Percentiles rank a stretch among this genome's conserved stretches.
Conservation (phyloP, 2,888 invertebrate genomes). For the Monopis laevigella region DNA sequence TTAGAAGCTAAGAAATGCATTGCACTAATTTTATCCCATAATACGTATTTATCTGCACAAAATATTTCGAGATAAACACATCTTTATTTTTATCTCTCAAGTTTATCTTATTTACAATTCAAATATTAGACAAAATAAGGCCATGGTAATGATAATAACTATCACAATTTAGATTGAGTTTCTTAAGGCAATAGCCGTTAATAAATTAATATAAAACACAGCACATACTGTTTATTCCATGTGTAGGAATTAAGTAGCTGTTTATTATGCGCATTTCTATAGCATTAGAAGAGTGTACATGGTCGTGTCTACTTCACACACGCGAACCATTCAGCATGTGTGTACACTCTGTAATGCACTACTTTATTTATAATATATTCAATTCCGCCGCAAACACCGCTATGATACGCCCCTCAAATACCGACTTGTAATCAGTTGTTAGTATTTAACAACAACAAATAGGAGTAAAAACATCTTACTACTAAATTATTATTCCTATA, state of each 20-base stretch:
- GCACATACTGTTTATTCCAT: constrained; percentile 42
- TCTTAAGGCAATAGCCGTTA: constrained; percentile 58
- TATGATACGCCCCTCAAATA: constrained; percentile 26
- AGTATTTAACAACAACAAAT: constrained; percentile 5
- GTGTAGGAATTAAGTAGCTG: constrained; percentile 42
- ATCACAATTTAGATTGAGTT: constrained; percentile 54
- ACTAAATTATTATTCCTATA: constrained; percentile 2
- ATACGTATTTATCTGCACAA: constrained; percentile 3
- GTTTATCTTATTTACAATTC: constrained; percentile 60
- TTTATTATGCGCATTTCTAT: constrained; percentile 51
- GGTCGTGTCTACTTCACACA: constrained; percentile 56
- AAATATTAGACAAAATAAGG: constrained; percentile 45
- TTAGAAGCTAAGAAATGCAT: constrained; percentile 8
- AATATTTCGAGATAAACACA: constrained; percentile 33
- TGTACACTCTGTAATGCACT: constrained; percentile 30
- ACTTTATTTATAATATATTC: constrained; percentile 53
- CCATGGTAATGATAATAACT: constrained; percentile 54
- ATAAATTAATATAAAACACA: constrained; percentile 38
- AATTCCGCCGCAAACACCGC: constrained; percentile 44
- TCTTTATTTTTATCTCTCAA: constrained; percentile 24
- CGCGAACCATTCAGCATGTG: constrained; percentile 54
- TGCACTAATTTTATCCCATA: constrained; percentile 5
- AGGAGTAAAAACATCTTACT: constrained; percentile 1
- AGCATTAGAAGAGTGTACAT: constrained; percentile 50
- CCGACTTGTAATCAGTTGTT: too few relatives aligned